A percentile compares a stretch with the other conserved stretches of the same genome.
These are phyloP conservation scores for Pseudorhombus dupliciocellatus DNA, from an alignment of 2,113 vertebrate genomes.

Conservation along the genomic window DNA sequence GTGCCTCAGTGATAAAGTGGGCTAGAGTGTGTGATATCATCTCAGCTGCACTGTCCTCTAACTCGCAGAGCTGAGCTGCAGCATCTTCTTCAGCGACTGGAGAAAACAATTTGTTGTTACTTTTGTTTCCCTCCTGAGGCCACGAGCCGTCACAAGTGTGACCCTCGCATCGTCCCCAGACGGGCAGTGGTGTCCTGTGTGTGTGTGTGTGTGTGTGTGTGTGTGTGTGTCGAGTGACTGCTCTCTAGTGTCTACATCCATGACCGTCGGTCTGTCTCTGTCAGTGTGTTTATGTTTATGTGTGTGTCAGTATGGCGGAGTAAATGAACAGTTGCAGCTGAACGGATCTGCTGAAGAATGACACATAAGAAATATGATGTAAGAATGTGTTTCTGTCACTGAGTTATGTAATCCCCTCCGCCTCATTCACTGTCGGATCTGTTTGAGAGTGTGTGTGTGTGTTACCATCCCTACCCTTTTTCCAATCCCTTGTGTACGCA, in stretches of 20 bases:
- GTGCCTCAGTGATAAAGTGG: slow-evolving; percentile 11
- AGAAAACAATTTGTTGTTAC: slow-evolving; percentile 36
- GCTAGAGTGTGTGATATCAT: not conserved
- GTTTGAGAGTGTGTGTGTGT: slow-evolving; percentile 17
- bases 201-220: slow-evolving; percentile 20
- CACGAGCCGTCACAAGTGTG: slow-evolving; percentile 23
- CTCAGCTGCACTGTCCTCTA: not conserved
- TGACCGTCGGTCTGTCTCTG: slow-evolving; percentile 17
- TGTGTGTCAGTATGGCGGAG: slow-evolving; percentile 21
- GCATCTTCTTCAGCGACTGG: not conserved
- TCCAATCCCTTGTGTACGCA: not conserved
- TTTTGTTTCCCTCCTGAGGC: slow-evolving; percentile 37
- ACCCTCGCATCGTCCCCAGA: slow-evolving; percentile 7
- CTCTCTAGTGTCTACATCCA: slow-evolving; percentile 13
- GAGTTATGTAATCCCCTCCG: slow-evolving; percentile 63
- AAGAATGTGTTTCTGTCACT: slow-evolving; percentile 56
- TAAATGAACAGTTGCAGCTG: slow-evolving; percentile 48
- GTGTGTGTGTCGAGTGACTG: slow-evolving; percentile 14
- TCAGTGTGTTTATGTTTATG: slow-evolving; percentile 19
- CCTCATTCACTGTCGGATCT: slow-evolving; percentile 47
- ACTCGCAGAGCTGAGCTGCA: not conserved
- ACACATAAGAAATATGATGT: slow-evolving; percentile 67
- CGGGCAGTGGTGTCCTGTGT: slow-evolving; percentile 15
- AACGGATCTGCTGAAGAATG: slow-evolving; percentile 50
- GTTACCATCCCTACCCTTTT: slow-evolving; percentile 14